Conservation (phyloP, 2,888 invertebrate genomes). For the Fragum fragum region DNA sequence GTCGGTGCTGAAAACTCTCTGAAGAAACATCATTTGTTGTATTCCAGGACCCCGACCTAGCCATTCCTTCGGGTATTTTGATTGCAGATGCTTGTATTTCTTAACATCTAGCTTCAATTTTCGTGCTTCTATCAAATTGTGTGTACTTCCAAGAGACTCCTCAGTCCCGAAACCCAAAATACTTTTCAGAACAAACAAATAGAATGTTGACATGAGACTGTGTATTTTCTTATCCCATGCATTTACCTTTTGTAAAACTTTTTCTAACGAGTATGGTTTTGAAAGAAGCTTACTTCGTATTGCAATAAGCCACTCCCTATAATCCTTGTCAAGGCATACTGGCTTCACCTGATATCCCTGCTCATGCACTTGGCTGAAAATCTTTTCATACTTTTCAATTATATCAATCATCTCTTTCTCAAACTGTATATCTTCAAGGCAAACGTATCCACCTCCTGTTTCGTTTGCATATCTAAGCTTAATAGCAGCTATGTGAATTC, state of each 20-base stretch:
- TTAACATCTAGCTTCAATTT: neutral
- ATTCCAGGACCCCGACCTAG: constrained; percentile 54
- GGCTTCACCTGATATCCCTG: constrained; percentile 17
- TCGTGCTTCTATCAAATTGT: neutral
- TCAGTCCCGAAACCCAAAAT: neutral
- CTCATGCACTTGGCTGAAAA: constrained; percentile 40
- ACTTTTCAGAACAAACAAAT: constrained; percentile 12
- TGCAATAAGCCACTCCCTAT: constrained; percentile 68
- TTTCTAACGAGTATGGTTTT: constrained; percentile 51
- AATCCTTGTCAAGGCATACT: constrained; percentile 59
- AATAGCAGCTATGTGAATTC: constrained; percentile 4
- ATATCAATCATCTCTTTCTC: constrained; percentile 45
- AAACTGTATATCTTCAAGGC: constrained; percentile 36
- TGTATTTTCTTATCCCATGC: constrained; percentile 54
- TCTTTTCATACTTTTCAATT: constrained; percentile 54
- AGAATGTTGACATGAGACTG: constrained; percentile 62
- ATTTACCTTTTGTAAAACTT: constrained; percentile 55
- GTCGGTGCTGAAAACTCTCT: constrained; percentile 2
- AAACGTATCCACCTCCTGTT: constrained; percentile 13
- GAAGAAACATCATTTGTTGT: constrained; percentile 38
- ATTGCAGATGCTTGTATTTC: neutral
- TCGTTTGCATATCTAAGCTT: neutral
- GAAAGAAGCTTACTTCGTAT: constrained; percentile 53
- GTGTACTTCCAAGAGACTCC: neutral
- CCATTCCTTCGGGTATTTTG: constrained; percentile 62